These are phyloP conservation scores for Ricordea florida DNA, from an alignment of 92 coral and sea anemone genomes.

Conservation along the genomic window DNA sequence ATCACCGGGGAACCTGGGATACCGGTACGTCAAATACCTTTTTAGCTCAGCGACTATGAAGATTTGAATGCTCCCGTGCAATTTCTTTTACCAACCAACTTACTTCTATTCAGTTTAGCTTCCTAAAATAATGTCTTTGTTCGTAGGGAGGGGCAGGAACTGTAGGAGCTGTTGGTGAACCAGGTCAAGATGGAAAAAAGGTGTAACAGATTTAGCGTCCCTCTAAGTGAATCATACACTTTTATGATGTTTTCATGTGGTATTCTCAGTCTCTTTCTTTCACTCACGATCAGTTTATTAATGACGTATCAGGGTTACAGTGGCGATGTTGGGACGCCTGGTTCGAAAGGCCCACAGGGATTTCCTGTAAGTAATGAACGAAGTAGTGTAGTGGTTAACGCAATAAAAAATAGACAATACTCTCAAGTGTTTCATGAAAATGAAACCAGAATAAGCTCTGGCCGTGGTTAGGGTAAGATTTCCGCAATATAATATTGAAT, in stretches of 20 bases:
- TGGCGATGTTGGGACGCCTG: conserved; percentile 36
- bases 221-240: no score
- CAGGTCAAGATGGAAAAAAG: conserved; percentile 50
- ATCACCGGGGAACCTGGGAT: conserved; percentile 12
- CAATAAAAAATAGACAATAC: background rate
- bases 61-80: background rate
- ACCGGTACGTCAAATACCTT: background rate
- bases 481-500: background rate
- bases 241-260: no score
- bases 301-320: conserved; percentile 39
- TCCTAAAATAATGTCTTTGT: background rate
- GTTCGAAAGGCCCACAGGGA: conserved; percentile 48
- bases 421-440: no score
- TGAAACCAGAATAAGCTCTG: no score
- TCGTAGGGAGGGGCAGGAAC: conserved; percentile 55
- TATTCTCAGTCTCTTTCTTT: no score
- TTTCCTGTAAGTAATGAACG: conserved; percentile 53
- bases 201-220: no score
- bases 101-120: no score
- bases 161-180: conserved; percentile 18
- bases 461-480: no score
- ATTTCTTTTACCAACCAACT: no score
- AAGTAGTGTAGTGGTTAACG: no score
- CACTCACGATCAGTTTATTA: background rate
- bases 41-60: background rate